A percentile compares a stretch with the other conserved stretches of the same genome.
Conservation (phyloP, 2,888 invertebrate genomes). For the Parochlus steinenii region DNA sequence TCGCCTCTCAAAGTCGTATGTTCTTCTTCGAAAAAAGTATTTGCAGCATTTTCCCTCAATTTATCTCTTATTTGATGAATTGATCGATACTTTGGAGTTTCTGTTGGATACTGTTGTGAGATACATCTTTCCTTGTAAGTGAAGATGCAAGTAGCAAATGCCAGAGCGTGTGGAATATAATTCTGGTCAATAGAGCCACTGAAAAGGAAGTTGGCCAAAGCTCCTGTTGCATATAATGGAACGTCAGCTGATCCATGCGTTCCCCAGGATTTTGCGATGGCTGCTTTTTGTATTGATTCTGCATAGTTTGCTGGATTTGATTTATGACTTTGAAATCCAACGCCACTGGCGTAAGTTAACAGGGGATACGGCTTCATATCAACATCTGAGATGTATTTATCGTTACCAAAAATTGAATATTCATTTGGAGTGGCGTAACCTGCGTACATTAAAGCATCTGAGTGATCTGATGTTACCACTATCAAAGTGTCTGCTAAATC, state of each 20-base stretch:
- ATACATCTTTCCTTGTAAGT: too few relatives aligned
- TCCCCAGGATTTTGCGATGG: constrained; percentile 1
- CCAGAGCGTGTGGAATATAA: constrained; percentile 6
- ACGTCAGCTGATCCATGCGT: constrained; percentile 7
- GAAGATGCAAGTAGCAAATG: constrained; percentile 6
- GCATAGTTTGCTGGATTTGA: too few relatives aligned
- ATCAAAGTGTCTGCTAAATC: constrained; percentile 4
- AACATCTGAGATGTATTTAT: constrained; percentile 4
- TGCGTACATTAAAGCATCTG: constrained; percentile 1
- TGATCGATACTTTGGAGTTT: not conserved
- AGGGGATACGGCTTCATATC: constrained; percentile 5
- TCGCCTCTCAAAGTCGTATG: too few relatives aligned
- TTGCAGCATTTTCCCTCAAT: not conserved
- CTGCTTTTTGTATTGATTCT: constrained; percentile 2
- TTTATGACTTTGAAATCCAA: constrained; percentile 5
- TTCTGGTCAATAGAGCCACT: constrained; percentile 9
- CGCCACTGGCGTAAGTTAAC: constrained; percentile 6
- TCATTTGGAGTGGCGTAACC: constrained; percentile 8
- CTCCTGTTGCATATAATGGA: constrained; percentile 3
- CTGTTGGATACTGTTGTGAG: too few relatives aligned
- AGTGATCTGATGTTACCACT: constrained; percentile 6
- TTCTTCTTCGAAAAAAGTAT: too few relatives aligned
- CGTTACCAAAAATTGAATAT: constrained; percentile 4
- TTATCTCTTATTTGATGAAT: not conserved
- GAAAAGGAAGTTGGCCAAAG: constrained; percentile 6